Percentiles rank a stretch among this genome's conserved stretches.
These are phyloP conservation scores for Clarias batrachus DNA, from an alignment of 2,113 vertebrate species.

Conservation along the genomic window DNA sequence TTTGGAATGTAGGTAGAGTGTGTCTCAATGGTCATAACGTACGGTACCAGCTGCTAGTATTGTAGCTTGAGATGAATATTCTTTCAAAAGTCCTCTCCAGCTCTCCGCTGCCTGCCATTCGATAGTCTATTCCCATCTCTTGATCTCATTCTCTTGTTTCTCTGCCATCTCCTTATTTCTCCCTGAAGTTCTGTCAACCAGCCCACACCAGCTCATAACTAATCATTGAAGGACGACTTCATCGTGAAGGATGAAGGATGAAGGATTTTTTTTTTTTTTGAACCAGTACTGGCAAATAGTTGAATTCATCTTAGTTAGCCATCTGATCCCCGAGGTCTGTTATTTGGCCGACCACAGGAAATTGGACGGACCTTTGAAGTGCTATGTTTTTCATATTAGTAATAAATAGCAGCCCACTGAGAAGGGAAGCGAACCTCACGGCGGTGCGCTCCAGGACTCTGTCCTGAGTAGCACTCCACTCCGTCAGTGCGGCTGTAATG, in stretches of 20 bases:
- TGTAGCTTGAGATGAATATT: not conserved
- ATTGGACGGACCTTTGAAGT: conserved; percentile 70
- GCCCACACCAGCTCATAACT: conserved; percentile 16
- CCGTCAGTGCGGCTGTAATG: conserved; percentile 15
- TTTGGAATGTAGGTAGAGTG: not conserved
- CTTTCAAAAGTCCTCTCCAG: conserved; percentile 3
- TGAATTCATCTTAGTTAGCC: conserved; percentile 65
- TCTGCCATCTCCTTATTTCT: not conserved
- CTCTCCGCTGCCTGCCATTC: not conserved
- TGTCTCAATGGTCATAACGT: not conserved
- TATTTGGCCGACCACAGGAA: conserved; percentile 64
- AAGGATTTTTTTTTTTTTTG: conserved; percentile 44
- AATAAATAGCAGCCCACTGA: conserved; percentile 70
- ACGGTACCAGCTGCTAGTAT: not conserved
- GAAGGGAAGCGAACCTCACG: conserved; percentile 6
- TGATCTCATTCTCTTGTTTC: not conserved
- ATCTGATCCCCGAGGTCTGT: conserved; percentile 64
- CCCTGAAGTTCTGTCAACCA: conserved; percentile 3
- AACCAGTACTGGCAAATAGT: conserved; percentile 61
- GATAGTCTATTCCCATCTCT: not conserved
- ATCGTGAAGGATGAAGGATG: conserved; percentile 47
- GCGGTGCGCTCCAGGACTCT: not conserved
- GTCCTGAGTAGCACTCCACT: not conserved
- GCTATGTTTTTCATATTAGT: conserved; percentile 67
- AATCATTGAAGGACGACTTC: conserved; percentile 42